Evolutionary conservation across 2,888 invertebrate species (phyloP), one percentile per base, ranked within the genome.

Genomic region (Liopterus haemorrhoidalis): DNA sequence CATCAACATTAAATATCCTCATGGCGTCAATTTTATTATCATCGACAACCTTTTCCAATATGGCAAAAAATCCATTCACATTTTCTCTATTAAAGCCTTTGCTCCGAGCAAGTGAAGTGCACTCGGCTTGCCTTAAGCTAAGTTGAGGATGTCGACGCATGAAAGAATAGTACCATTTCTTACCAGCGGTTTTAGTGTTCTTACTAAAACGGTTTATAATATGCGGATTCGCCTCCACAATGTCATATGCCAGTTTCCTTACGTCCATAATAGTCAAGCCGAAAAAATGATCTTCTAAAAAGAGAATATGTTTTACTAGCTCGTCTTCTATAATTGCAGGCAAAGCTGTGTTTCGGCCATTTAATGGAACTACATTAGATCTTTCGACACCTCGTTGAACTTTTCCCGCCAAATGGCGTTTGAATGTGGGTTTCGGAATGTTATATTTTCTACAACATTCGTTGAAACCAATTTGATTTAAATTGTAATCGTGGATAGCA

Each of bases 61-160:
- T 33, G 33, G 11, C 12, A 8, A 33, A 33, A 33, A 33, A 33
- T 37, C n/a, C 14, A 24, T 32, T 20, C 25, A 50, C 46, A 21
- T 36, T 21, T 28, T 46, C 48, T 25, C 43, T 49, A 22, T 49
- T 49, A 30, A 49, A 52, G 5, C 45, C 45, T 19, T 36, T 48
- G 8, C 43, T 46, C 45, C 44, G 45, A 15, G 42, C 45, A 21
- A 46, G 12, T 2, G 46, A 46, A 5, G 35, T 52, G 43, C 47
- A 48, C 48, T 55, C 51, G 40, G 48, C 49, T 44, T 46, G 46
- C 46, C 53, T 12, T n/a, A 43, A 15, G 33, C 27, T 32, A 5
- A 53, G 32, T 11, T 45, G 35, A 14, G 47, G 42, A 41, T 51
- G 30, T 41, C 48, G 21, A 14, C 38, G 40, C 41, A 49, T 42